These are phyloP conservation scores for Leptocoma aspasia DNA, from an alignment of 2,113 vertebrate genomes.

Conservation along the genomic window DNA sequence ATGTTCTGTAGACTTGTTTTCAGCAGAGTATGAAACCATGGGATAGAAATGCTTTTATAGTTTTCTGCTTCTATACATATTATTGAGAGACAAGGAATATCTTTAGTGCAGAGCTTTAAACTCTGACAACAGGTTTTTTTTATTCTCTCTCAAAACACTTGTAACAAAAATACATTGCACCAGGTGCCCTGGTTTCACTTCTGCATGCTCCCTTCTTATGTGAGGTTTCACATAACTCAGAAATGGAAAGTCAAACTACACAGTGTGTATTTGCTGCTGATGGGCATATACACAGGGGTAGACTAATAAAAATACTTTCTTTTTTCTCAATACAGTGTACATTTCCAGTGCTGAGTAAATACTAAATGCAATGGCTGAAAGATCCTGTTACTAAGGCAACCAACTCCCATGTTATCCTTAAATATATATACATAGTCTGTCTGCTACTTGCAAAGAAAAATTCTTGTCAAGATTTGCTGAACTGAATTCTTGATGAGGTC, in stretches of 20 bases:
- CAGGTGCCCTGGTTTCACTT: conserved; percentile 57
- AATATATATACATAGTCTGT: not conserved
- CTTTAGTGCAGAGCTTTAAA: not conserved
- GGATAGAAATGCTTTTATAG: not conserved
- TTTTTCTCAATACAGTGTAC: not conserved
- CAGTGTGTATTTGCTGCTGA: not conserved
- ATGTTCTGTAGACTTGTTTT: not conserved
- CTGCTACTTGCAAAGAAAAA: not conserved
- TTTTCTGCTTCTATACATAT: not conserved
- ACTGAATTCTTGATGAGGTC: not conserved
- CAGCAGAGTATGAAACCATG: not conserved
- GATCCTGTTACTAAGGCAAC: conserved; percentile 46
- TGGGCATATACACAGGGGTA: not conserved
- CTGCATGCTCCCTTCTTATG: conserved; percentile 3
- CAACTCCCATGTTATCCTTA: not conserved
- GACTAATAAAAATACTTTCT: conserved; percentile 8
- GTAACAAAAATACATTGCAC: conserved; percentile 36
- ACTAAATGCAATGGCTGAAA: conserved; percentile 12
- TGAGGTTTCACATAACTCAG: conserved; percentile 37
- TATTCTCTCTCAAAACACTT: conserved; percentile 3
- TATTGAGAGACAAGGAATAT: not conserved
- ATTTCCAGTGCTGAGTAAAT: conserved; percentile 38
- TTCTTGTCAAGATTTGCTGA: not conserved
- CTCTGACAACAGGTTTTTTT: not conserved
- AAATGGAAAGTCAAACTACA: conserved; percentile 30